Conservation (phyloP, 2,888 invertebrate species). For the Chaetoderma sp. region DNA sequence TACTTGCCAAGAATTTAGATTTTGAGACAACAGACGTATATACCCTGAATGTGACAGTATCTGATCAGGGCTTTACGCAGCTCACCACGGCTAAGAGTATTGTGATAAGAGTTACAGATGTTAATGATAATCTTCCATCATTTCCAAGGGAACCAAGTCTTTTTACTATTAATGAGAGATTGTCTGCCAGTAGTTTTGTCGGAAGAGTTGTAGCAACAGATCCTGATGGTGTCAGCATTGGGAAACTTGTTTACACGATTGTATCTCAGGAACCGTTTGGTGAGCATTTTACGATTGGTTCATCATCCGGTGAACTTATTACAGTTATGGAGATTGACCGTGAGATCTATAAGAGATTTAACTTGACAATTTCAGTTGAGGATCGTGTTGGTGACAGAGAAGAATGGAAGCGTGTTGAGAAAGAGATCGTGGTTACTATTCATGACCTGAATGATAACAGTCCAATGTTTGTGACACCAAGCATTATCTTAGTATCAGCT, state of each 20-base stretch:
- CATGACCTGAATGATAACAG: slow-evolving; percentile 93
- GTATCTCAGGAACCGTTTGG: slow-evolving; percentile 86
- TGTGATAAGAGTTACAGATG: slow-evolving; percentile 87
- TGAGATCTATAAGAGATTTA: slow-evolving; percentile 88
- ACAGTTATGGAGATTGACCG: slow-evolving; percentile 89
- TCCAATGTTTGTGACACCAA: slow-evolving; percentile 84
- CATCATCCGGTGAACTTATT: slow-evolving; percentile 87
- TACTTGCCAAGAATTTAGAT: slow-evolving; percentile 93
- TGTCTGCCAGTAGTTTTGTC: slow-evolving; percentile 82
- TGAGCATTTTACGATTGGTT: slow-evolving; percentile 83
- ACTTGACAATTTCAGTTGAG: slow-evolving; percentile 88
- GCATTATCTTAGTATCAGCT: slow-evolving; percentile 78
- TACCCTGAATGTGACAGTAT: slow-evolving; percentile 85
- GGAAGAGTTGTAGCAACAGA: slow-evolving; percentile 90
- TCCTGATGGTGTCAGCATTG: slow-evolving; percentile 88
- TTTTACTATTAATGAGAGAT: slow-evolving; percentile 88
- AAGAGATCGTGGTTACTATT: slow-evolving; percentile 86
- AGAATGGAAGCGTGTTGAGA: slow-evolving; percentile 85
- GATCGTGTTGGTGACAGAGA: slow-evolving; percentile 85
- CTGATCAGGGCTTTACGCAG: slow-evolving; percentile 73
- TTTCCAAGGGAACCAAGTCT: slow-evolving; percentile 90
- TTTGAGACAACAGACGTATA: slow-evolving; percentile 88
- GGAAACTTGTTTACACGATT: slow-evolving; percentile 84
- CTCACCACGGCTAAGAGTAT: slow-evolving; percentile 80
- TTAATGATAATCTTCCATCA: slow-evolving; percentile 93